Evolutionary conservation across 2,888 invertebrate genomes (phyloP).

Genomic region (Anodontia alba): DNA sequence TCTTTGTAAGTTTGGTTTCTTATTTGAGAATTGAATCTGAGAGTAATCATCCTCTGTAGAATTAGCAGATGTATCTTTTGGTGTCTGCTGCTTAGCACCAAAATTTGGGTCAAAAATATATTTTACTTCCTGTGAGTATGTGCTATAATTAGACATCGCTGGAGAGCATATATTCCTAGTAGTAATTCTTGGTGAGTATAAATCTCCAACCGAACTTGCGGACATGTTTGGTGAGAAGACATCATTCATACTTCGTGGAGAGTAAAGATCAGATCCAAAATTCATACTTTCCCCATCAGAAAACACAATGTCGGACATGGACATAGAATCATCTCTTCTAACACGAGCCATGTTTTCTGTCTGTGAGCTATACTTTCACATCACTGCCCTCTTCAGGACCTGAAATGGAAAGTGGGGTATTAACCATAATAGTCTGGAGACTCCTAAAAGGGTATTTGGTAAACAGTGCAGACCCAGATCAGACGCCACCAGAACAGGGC

Average conservation of each 20-base stretch:
- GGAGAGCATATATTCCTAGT: slow-evolving; percentile 64
- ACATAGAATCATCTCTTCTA: slow-evolving; percentile 45
- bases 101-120: slow-evolving; percentile 65
- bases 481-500: no score
- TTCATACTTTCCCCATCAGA: slow-evolving; percentile 53
- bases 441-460: no score
- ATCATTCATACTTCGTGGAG: slow-evolving; percentile 30
- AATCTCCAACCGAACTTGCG: slow-evolving; percentile 47
- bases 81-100: slow-evolving; percentile 19
- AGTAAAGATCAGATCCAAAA: slow-evolving; percentile 40
- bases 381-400: not conserved
- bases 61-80: slow-evolving; percentile 40
- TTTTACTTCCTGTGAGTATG: slow-evolving; percentile 76
- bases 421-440: no score
- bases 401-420: not conserved
- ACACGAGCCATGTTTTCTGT: not conserved
- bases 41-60: slow-evolving; percentile 62
- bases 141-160: slow-evolving; percentile 73
- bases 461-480: no score
- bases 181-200: slow-evolving; percentile 47
- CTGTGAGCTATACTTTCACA: not conserved
- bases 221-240: slow-evolving; percentile 51
- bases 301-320: slow-evolving; percentile 47
- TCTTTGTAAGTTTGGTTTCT: slow-evolving; percentile 48
- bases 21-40: slow-evolving; percentile 62